These are phyloP conservation scores for Myopa testacea DNA, from an alignment of 2,888 invertebrate genomes.

Conservation along the genomic window DNA sequence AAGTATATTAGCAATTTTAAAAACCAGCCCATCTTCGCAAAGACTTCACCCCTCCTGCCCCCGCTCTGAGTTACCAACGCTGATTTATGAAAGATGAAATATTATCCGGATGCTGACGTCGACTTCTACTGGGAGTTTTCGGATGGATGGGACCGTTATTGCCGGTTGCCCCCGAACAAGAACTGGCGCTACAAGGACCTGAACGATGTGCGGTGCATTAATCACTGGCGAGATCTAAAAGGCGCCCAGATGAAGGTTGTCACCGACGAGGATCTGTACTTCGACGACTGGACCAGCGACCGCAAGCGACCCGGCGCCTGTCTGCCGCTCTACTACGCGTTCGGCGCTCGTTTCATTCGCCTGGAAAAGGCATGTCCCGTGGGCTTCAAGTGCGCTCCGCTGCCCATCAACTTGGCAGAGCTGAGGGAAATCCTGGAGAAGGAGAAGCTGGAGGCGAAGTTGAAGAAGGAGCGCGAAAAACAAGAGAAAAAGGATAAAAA, in stretches of 20 bases:
- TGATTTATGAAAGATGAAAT: conserved; percentile 49
- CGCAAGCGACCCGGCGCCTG: conserved; percentile 57
- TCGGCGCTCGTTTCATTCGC: conserved; percentile 57
- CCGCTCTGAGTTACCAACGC: background rate
- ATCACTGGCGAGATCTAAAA: conserved; percentile 56
- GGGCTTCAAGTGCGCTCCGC: conserved; percentile 57
- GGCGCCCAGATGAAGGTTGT: conserved; percentile 50
- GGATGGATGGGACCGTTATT: conserved; percentile 51
- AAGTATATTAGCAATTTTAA: too few relatives aligned
- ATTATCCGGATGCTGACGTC: conserved; percentile 52
- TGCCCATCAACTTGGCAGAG: conserved; percentile 55
- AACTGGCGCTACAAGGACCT: conserved; percentile 53
- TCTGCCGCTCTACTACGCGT: conserved; percentile 56
- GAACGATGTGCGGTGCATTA: conserved; percentile 45
- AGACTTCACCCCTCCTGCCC: background rate
- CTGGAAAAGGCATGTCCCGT: conserved; percentile 53
- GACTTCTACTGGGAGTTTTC: conserved; percentile 53
- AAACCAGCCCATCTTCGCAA: too few relatives aligned
- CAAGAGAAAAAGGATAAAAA: background rate
- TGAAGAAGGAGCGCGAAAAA: conserved; percentile 9
- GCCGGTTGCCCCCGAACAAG: conserved; percentile 48
- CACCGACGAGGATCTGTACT: conserved; percentile 49
- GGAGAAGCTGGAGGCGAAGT: conserved; percentile 23
- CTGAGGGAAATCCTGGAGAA: conserved; percentile 46
- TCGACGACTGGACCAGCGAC: conserved; percentile 47